Evolutionary conservation across 2,113 vertebrate species (phyloP).

Genomic region (Podarcis muralis): DNA sequence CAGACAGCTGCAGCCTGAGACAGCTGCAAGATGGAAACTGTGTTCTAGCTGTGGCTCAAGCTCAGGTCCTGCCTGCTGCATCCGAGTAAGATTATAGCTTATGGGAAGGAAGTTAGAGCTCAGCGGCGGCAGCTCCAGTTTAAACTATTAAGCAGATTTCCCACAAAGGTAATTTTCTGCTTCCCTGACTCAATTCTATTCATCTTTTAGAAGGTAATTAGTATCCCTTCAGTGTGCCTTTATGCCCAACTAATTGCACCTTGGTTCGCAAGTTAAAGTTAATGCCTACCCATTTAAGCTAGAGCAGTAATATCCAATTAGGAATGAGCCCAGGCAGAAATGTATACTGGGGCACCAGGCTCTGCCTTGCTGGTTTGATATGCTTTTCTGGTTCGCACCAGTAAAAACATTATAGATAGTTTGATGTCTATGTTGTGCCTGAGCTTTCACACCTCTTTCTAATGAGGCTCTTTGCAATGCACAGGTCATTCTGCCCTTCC

Average conservation of each 20-base stretch:
- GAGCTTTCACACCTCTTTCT: slow-evolving; percentile 25
- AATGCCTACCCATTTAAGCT: slow-evolving; percentile 67
- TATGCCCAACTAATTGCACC: slow-evolving; percentile 73
- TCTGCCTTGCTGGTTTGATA: slow-evolving; percentile 11
- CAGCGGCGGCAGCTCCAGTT: not conserved
- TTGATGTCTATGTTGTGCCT: slow-evolving; percentile 35
- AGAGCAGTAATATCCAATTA: slow-evolving; percentile 63
- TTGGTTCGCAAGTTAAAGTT: slow-evolving; percentile 74
- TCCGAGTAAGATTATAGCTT: not conserved
- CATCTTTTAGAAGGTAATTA: slow-evolving; percentile 74
- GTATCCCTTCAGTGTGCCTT: slow-evolving; percentile 72
- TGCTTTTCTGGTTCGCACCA: slow-evolving; percentile 30
- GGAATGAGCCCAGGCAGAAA: slow-evolving; percentile 63
- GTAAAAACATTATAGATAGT: not conserved
- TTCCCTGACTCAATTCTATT: slow-evolving; percentile 73
- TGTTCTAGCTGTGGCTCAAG: fast-evolving
- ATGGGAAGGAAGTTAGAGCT: not conserved
- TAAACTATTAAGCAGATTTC: slow-evolving; percentile 64
- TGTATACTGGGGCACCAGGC: slow-evolving; percentile 20
- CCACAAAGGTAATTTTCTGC: slow-evolving; percentile 80
- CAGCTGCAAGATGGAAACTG: not conserved
- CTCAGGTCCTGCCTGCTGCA: not conserved
- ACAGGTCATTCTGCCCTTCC: not conserved
- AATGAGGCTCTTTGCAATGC: slow-evolving; percentile 5
- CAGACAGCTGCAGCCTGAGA: not conserved